Base-by-base conservation (phyloP, 2,888 invertebrate genomes). In the Apantesis nais region DNA sequence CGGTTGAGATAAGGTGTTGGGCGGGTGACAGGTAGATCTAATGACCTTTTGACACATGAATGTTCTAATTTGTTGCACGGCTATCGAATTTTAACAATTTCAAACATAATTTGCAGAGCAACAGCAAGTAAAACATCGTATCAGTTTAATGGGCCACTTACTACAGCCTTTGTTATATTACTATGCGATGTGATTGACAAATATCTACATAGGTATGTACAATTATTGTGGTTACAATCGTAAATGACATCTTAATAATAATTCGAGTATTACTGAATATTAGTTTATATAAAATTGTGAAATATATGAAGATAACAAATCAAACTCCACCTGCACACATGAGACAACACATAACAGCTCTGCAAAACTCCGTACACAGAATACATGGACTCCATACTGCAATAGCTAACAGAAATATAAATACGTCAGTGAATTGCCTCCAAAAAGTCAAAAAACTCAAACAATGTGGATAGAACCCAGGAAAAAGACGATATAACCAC, bases 341-440 rank as follows among this genome's bases (percentile, higher is more conserved):
- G 71, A 82, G 75, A 77, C 88, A 89, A 83, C 88, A 89, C 79
- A 86, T 68, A 44, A 84, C 68, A 34, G 65, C 69, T 70, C 82
- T 86, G 67, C 85, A 87, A 29, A 85, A 11, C 75, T 90, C 90
- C 77, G 87, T 83, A 66, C 75, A 74, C 12, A 90, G 74, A 67
- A 91, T 88, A 74, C 89, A 90, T 16, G 91, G 90, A 75, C 89
- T 89, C 91, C 92, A 91, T 44, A 90, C 87, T n/a, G 79, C 68
- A 1, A 88, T 83, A 4, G 91, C 91, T 52, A 89, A 72, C 61
- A 90, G 62, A 64, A 89, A 90, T 25, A 91, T 68, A 25, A 86
- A 4, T 34, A 90, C 63, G 72, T 91, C 85, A 8, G 79, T 79
- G 22, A 89, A 82, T 66, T 90, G 87, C 65, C 80, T 87, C 83